phyloP scores from a whole-genome alignment of 2,113 vertebrate species.

The Chrysochloris asiatica region DNA sequence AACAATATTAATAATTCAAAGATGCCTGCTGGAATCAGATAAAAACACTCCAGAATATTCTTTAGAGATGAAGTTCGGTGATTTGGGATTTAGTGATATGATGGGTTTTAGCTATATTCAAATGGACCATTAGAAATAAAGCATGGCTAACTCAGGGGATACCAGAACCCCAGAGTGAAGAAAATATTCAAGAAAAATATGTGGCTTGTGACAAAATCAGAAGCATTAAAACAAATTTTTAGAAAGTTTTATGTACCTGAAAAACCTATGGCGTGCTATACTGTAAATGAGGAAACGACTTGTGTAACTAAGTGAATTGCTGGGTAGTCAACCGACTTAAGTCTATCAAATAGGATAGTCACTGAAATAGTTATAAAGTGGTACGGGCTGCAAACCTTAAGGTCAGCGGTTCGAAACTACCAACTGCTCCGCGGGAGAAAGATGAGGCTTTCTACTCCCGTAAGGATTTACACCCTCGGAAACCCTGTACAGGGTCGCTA shows the following conservation, averaged over 20 bases:
- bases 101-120: constrained; percentile 41
- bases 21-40: constrained; percentile 48
- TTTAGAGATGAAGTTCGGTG: constrained; percentile 49
- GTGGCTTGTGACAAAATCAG: constrained; percentile 33
- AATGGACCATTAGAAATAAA: constrained; percentile 52
- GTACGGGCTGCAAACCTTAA: no score
- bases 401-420: no score
- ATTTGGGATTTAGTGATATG: constrained; percentile 52
- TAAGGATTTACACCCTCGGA: no score
- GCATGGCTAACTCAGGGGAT: constrained; percentile 38
- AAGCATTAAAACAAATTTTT: neutral
- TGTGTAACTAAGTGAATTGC: constrained; percentile 64
- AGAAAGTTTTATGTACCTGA: constrained; percentile 23
- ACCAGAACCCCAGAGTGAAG: constrained; percentile 28
- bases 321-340: constrained; percentile 63
- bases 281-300: constrained; percentile 55
- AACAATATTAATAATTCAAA: constrained; percentile 59
- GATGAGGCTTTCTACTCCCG: no score
- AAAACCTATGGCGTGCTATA: constrained; percentile 37
- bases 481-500: no score
- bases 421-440: no score
- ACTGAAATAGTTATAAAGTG: constrained; percentile 21
- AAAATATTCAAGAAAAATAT: constrained; percentile 45
- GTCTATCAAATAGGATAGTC: constrained; percentile 57
- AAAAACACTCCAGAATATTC: constrained; percentile 65